phyloP scores from a whole-genome alignment of 2,888 invertebrate genomes.

The Agonopterix heracliana region DNA sequence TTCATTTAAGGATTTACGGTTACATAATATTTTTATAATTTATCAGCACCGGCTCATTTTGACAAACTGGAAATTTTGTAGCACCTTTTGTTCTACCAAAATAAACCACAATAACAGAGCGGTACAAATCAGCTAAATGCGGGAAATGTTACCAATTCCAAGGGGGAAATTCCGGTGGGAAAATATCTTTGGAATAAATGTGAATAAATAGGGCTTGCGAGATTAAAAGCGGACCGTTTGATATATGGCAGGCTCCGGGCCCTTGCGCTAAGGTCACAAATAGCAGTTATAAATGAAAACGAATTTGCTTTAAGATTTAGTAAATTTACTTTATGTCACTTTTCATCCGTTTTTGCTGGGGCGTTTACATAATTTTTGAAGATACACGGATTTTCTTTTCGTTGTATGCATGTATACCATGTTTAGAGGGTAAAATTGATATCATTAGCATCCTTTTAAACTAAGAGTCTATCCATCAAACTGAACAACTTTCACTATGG shows the following conservation, averaged over 20 bases:
- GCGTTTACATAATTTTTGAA: no score
- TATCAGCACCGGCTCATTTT: constrained; percentile 27
- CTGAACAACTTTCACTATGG: no score
- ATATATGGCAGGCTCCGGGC: constrained; percentile 50
- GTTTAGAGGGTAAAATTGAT: no score
- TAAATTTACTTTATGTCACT: constrained; percentile 18
- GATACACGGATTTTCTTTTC: no score
- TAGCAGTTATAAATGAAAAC: constrained; percentile 37
- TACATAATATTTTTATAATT: constrained; percentile 3
- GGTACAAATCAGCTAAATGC: constrained; percentile 64
- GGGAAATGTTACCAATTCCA: constrained; percentile 63
- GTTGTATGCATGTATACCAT: no score
- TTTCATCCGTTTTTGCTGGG: background rate
- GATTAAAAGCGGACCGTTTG: constrained; percentile 63
- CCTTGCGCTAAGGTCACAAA: constrained; percentile 32
- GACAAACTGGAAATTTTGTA: constrained; percentile 49
- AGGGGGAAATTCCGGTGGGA: constrained; percentile 65
- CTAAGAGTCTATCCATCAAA: no score
- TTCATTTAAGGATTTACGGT: no score
- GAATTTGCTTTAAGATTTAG: constrained; percentile 30
- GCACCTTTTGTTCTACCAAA: constrained; percentile 46
- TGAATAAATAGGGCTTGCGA: constrained; percentile 68
- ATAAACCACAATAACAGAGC: constrained; percentile 54
- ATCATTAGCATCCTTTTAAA: no score
- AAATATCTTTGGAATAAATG: constrained; percentile 70